Conservation (phyloP, 2,113 vertebrate genomes). For the Peromyscus maniculatus region DNA sequence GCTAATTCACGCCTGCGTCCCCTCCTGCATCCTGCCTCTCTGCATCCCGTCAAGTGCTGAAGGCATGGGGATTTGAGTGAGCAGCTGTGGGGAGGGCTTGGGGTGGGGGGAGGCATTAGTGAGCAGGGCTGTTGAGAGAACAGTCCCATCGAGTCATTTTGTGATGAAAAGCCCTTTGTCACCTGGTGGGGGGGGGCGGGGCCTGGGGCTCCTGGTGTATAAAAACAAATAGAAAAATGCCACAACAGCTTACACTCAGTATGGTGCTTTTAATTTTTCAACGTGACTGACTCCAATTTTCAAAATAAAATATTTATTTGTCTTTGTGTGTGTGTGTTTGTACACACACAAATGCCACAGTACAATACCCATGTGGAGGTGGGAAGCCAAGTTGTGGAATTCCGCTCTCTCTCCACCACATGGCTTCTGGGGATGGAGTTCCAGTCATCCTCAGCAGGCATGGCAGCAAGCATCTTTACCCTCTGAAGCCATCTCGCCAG, state of each 20-base stretch:
- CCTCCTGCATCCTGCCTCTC: slow-evolving; percentile 77
- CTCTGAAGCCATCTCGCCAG: background rate
- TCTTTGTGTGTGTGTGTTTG: background rate
- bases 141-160: slow-evolving; percentile 60
- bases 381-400: background rate
- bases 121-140: background rate
- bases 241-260: background rate
- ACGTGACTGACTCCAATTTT: slow-evolving; percentile 44
- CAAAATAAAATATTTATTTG: background rate
- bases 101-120: background rate
- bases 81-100: slow-evolving; percentile 59
- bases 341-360: background rate
- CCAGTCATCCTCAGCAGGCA: fast-evolving
- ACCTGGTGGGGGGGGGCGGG: background rate
- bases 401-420: background rate
- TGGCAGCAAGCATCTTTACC: too few species aligned
- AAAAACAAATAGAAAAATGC: background rate
- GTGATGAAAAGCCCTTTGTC: slow-evolving; percentile 19
- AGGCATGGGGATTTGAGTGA: slow-evolving; percentile 78
- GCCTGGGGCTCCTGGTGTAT: background rate
- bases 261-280: slow-evolving; percentile 61
- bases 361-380: too few species aligned
- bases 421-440: background rate
- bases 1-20: slow-evolving; percentile 78
- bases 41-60: slow-evolving; percentile 76